These are phyloP conservation scores for Thymallus thymallus DNA, from an alignment of 2,113 vertebrate species.

Conservation along the genomic window DNA sequence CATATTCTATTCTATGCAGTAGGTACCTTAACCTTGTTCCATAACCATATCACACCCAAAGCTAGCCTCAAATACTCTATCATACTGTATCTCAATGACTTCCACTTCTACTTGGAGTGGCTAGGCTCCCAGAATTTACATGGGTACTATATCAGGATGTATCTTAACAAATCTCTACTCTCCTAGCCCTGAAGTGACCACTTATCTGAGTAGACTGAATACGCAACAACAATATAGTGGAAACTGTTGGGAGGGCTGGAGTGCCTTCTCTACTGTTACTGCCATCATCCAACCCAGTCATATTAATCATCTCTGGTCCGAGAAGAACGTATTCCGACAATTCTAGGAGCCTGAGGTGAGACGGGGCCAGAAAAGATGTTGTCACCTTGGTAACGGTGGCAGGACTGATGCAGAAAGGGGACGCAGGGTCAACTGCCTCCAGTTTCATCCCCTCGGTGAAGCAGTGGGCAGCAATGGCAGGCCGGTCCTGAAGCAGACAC, in stretches of 20 bases:
- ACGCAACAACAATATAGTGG: not conserved
- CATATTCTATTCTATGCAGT: no score
- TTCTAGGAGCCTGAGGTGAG: not conserved
- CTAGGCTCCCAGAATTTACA: no score
- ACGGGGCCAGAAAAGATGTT: slow-evolving; percentile 7
- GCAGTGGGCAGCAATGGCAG: slow-evolving; percentile 78
- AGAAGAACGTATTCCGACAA: no score
- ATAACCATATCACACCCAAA: no score
- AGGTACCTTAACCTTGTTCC: not conserved
- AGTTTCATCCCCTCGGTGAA: slow-evolving; percentile 94
- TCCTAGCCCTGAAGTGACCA: not conserved
- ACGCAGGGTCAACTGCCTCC: slow-evolving; percentile 87
- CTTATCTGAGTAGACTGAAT: not conserved
- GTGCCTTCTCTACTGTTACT: not conserved
- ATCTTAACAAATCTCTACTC: no score
- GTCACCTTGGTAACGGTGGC: slow-evolving; percentile 92
- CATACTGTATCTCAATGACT: no score
- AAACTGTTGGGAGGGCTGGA: not conserved
- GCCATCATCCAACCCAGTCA: not conserved
- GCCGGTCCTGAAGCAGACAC: slow-evolving; percentile 81
- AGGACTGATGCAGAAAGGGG: slow-evolving; percentile 90
- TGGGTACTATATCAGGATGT: not conserved
- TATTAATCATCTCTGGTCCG: not conserved
- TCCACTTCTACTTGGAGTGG: no score
- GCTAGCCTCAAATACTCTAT: no score